Percentiles rank a stretch among this genome's conserved stretches.
Conservation (phyloP, 1,140 invertebrate genomes). For the Pectinophora gossypiella region DNA sequence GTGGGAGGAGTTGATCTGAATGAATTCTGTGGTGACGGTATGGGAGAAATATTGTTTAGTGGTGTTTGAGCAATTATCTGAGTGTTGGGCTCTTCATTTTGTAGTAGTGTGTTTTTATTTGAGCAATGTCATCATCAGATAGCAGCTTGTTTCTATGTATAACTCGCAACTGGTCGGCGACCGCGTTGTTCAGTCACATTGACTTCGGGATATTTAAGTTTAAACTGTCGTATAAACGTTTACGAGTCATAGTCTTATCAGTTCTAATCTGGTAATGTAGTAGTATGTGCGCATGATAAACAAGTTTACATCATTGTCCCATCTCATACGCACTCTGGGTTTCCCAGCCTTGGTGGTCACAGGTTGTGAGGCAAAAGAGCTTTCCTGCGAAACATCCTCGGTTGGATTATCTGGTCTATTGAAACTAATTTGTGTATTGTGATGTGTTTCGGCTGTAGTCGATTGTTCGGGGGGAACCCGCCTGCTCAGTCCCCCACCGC, state of each 20-base stretch:
- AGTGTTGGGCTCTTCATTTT: neutral
- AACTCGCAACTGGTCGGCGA: conserved; percentile 19
- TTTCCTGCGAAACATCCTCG: conserved; percentile 16
- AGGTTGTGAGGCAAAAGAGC: conserved; percentile 7
- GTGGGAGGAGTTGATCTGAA: neutral
- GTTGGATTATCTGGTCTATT: conserved; percentile 3
- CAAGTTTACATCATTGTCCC: conserved; percentile 19
- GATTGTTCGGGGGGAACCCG: too few species aligned
- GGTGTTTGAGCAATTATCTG: neutral
- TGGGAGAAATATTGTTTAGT: too few species aligned
- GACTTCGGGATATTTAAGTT: conserved; percentile 9
- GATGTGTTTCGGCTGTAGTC: too few species aligned
- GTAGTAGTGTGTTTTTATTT: conserved; percentile 11
- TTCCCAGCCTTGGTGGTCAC: conserved; percentile 21
- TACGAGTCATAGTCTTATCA: conserved; percentile 19
- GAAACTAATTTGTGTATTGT: too few species aligned
- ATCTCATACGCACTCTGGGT: conserved; percentile 24
- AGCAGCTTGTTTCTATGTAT: conserved; percentile 17
- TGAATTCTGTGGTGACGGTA: neutral
- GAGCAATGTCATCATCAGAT: conserved; percentile 2
- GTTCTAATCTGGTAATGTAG: conserved; percentile 27
- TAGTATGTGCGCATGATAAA: conserved; percentile 31
- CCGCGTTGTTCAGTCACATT: conserved; percentile 12
- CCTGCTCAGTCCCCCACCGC: too few species aligned
- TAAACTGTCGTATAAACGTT: conserved; percentile 16